These are phyloP conservation scores for Lepidochrysops patricia DNA, from an alignment of 2,888 invertebrate species.

Conservation along the genomic window DNA sequence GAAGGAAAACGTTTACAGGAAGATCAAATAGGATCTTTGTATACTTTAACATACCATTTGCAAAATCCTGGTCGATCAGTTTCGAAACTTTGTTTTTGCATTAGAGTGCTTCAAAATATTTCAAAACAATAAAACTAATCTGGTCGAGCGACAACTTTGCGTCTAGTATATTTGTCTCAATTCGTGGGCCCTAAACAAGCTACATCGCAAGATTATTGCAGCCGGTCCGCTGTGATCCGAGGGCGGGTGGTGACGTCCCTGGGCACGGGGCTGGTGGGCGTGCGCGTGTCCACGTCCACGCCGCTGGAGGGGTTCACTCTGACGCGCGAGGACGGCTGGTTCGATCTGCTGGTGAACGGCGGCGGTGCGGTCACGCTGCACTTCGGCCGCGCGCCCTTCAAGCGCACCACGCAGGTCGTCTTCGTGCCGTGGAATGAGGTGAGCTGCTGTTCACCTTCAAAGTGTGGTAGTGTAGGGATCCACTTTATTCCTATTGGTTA, in stretches of 20 bases:
- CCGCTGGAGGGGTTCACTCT: slow-evolving; percentile 97
- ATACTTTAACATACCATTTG: no score
- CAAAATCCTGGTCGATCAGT: no score
- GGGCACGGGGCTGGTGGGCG: slow-evolving; percentile 95
- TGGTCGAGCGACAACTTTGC: no score
- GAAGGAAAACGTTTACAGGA: no score
- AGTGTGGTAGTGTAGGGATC: no score
- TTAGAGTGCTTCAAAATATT: no score
- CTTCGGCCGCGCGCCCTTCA: slow-evolving; percentile 93
- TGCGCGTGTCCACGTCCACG: slow-evolving; percentile 94
- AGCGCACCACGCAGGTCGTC: slow-evolving; percentile 89
- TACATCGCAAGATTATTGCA: slow-evolving; percentile 47
- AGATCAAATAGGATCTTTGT: no score
- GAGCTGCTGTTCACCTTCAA: no score
- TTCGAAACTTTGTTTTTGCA: no score
- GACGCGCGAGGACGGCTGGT: slow-evolving; percentile 94
- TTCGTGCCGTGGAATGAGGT: slow-evolving; percentile 98
- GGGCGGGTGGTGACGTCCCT: slow-evolving; percentile 94
- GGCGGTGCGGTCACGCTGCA: slow-evolving; percentile 96
- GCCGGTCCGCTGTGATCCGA: slow-evolving; percentile 97
- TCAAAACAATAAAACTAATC: no score
- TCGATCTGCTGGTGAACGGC: slow-evolving; percentile 99
- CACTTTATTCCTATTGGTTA: no score
- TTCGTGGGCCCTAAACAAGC: not conserved
- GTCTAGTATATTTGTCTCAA: not conserved